Evolutionary conservation across 2,797 vertebrate genomes (phyloP).

Genomic region (Anas georgica): DNA sequence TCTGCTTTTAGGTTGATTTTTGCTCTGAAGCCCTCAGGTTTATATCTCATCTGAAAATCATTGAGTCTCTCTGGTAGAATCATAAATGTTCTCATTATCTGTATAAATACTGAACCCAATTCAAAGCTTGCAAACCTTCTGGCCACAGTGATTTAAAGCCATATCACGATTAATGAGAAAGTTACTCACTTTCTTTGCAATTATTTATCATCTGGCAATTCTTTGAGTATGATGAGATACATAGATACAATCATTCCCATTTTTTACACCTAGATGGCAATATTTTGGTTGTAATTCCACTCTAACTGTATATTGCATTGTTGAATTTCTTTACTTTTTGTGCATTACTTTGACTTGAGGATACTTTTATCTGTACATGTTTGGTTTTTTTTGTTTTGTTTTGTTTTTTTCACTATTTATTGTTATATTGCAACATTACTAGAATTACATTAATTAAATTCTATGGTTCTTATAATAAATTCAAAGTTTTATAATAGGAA

Average conservation of each 20-base stretch:
- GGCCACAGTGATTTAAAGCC: not conserved
- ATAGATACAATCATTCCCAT: not conserved
- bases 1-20: not conserved
- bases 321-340: not conserved
- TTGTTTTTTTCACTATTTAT: constrained; percentile 22
- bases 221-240: not conserved
- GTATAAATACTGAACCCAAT: not conserved
- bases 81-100: constrained; percentile 16
- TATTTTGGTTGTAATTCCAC: not conserved
- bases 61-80: not conserved
- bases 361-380: not conserved
- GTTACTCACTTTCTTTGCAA: constrained; percentile 4
- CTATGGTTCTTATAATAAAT: constrained; percentile 28
- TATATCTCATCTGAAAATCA: not conserved
- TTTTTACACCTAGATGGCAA: not conserved
- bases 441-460: constrained; percentile 16
- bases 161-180: not conserved
- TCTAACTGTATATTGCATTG: not conserved
- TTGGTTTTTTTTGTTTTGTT: not conserved
- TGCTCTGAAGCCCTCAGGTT: not conserved
- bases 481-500: not conserved
- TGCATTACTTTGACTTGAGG: constrained; percentile 4
- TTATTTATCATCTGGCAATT: not conserved
- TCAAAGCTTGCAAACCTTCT: not conserved
- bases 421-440: not conserved